Conservation (phyloP, 2,113 vertebrate species). For the Bungarus multicinctus region DNA sequence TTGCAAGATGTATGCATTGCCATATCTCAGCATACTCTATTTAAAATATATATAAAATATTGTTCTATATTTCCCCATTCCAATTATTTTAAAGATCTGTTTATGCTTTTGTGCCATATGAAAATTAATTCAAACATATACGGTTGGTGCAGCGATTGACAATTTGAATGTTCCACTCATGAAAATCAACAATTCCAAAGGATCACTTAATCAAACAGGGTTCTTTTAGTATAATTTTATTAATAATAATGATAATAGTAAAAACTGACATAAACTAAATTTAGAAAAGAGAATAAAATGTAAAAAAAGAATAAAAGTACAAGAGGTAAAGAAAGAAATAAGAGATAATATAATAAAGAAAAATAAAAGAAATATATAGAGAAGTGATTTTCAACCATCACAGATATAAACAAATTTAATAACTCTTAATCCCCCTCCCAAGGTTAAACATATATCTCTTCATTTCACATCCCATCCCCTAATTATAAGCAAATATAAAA, state of each 20-base stretch:
- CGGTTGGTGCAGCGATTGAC: neutral
- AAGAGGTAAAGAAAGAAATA: neutral
- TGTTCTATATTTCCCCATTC: neutral
- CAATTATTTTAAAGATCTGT: conserved; percentile 17
- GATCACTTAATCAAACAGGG: neutral
- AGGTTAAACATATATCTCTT: neutral
- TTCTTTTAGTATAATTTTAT: neutral
- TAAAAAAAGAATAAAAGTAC: neutral
- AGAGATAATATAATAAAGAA: neutral
- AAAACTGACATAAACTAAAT: neutral
- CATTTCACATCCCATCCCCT: neutral
- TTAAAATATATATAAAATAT: conserved; percentile 26
- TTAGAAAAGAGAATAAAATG: neutral
- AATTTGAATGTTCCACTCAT: neutral
- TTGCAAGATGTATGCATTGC: neutral
- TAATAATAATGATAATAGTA: neutral
- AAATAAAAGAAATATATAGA: neutral
- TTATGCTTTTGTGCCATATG: conserved; percentile 1
- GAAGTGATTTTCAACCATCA: neutral
- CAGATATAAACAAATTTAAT: neutral
- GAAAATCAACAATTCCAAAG: neutral
- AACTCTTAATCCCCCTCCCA: neutral
- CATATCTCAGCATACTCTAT: neutral
- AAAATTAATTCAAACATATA: conserved; percentile 28
- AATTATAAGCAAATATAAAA: neutral